Base-by-base conservation (phyloP, 2,888 invertebrate genomes). In the Cryptocephalus primarius region DNA sequence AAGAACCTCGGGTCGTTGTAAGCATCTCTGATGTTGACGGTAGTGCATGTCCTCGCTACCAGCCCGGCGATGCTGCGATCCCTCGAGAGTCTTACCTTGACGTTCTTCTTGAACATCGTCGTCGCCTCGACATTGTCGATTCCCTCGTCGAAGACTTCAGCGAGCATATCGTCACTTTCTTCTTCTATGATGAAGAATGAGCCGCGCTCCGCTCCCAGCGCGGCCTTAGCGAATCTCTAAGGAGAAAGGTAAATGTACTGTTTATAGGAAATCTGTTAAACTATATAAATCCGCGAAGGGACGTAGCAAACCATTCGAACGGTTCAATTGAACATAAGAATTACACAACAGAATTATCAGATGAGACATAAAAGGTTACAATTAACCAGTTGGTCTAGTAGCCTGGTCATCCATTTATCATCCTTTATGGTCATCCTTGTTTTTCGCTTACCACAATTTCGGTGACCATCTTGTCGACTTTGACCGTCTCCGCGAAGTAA, bases 141-240 rank as follows among this genome's bases (percentile, higher is more conserved):
- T 1, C 77, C 77, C 56, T 80, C 78, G 49, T 79, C 79, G 72
- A 75, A 80, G 65, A 77, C 73, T 59, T 79, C 78, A 0, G 78
- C 78, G 8, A 68, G 61, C 9, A 76, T 47, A 38, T 71, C 66
- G 0, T 72, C 72, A 1, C 69, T 66, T 1, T 71, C 69, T 48
- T 69, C 69, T 55, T 78, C 74, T 33, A 81, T 70, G 13, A 77
- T 74, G 63, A 71, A 79, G 64, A 79, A 76, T 38, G 74, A 73
- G 39, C 76, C 75, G 32, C 76, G 67, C 69, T 79, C 78, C 0
- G 79, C 78, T 1, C 71, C 72, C 46, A 79, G 68, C 47, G 75
- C 76, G 0, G 71, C 66, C 59, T 79, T 80, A 4, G 78, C 74
- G 46, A 79, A 75, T 33, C 74, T 75, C 79, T 22, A 6, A 22